Evolutionary conservation across 2,113 vertebrate genomes (phyloP).

Genomic region (Ochotona princeps): DNA sequence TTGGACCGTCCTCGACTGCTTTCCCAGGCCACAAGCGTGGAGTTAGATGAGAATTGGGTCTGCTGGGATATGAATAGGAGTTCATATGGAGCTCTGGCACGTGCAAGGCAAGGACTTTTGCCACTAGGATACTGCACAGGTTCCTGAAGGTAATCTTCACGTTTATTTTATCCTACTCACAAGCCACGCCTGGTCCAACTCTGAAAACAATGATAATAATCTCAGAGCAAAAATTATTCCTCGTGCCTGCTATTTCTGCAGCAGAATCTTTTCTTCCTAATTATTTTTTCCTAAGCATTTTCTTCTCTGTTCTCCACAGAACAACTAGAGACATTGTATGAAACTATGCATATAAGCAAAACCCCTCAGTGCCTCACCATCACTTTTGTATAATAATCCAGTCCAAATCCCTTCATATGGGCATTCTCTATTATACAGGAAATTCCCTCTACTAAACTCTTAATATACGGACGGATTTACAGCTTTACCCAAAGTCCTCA

Average conservation of each 20-base stretch:
- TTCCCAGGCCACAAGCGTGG: no score
- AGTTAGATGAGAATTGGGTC: no score
- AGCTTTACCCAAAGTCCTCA: neutral
- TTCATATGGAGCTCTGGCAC: no score
- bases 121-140: no score
- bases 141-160: neutral
- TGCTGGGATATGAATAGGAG: no score
- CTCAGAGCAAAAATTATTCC: neutral
- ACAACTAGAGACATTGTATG: neutral
- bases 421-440: neutral
- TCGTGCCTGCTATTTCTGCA: neutral
- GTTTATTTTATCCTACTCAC: constrained; percentile 23
- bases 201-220: neutral
- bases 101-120: no score
- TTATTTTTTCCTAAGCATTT: constrained; percentile 31
- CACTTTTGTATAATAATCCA: neutral
- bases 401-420: neutral
- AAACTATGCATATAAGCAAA: constrained; percentile 29
- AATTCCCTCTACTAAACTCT: neutral
- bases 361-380: neutral
- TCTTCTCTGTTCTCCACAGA: neutral
- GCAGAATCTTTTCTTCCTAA: neutral
- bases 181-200: neutral
- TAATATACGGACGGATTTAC: neutral
- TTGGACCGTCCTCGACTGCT: no score